These are phyloP conservation scores for Heliocidaris tuberculata DNA, from an alignment of 35 echinoderm and acorn worm species.

Conservation along the genomic window DNA sequence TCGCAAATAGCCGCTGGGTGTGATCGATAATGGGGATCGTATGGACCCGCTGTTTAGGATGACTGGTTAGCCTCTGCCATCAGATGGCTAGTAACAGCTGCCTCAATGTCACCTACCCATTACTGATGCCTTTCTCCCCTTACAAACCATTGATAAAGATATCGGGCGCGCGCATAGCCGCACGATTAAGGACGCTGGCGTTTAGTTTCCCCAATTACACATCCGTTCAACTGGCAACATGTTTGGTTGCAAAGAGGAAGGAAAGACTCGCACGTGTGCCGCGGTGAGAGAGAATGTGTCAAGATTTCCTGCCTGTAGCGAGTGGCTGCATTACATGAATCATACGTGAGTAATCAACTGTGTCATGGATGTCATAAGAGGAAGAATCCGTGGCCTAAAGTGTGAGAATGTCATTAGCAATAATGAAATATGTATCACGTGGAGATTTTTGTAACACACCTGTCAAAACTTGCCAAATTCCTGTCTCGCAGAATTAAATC, in stretches of 20 bases:
- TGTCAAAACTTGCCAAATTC: neutral
- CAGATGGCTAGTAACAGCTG: neutral
- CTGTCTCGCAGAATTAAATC: no score
- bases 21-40: neutral
- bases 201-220: constrained; percentile 2
- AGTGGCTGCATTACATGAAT: neutral
- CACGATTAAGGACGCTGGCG: neutral
- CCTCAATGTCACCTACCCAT: neutral
- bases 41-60: neutral
- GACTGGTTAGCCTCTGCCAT: neutral
- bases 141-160: neutral
- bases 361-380: neutral
- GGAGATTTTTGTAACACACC: neutral
- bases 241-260: neutral
- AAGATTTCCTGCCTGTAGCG: neutral
- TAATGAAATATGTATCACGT: neutral
- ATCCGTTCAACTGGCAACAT: neutral
- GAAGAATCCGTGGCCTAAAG: neutral
- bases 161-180: neutral
- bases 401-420: neutral
- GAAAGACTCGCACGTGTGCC: neutral
- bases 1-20: neutral
- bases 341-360: neutral
- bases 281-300: neutral
- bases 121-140: neutral